Base-by-base conservation (phyloP, 1,140 invertebrate species). In the Leptinotarsa texana region DNA sequence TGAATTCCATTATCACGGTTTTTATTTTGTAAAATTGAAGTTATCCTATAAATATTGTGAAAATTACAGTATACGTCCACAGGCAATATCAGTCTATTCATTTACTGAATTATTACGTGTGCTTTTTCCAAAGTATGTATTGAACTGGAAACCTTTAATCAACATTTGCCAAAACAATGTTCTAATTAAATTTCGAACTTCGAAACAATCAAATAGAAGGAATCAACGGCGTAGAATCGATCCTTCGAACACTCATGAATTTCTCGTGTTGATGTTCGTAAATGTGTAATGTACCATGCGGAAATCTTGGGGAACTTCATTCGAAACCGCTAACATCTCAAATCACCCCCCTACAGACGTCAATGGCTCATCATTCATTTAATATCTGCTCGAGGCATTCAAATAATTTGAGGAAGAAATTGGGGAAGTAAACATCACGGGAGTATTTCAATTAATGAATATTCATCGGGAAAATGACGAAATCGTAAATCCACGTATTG, bases 291-390 rank as follows among this genome's bases (percentile, higher is more conserved):
- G 69, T 70, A 61, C 48, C 69, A 48, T 70, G 47, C 22, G 15
- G 69, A 70, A 70, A 70, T 70, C 69, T 70, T 70, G 18, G n/a
- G 47, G 69, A 70, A 70, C 48, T 70, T 33, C 69, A 21, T 21
- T 18, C 27, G 42, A 69, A 69, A 48, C 67, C 67, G 42, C 69
- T 48, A 61, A 70, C 24, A 68, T 68, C 66, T 68, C 66, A 15
- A 68, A 68, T 42, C 66, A 15, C 17, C 33, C 69, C 51, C 48
- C 69, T 48, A 22, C 21, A 65, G 63, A 70, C 47, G 51, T 70
- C 69, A 61, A 70, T 70, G 49, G 69, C 69, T 48, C 49, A 70
- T 70, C 69, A 70, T 70, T 70, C 57, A 70, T 70, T 70, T 70
- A 70, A 70, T 57, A 57, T 70, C 69, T 70, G 69, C 69, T 70